phyloP scores from a whole-genome alignment of 2,113 vertebrate genomes.

The Quiscalus mexicanus region DNA sequence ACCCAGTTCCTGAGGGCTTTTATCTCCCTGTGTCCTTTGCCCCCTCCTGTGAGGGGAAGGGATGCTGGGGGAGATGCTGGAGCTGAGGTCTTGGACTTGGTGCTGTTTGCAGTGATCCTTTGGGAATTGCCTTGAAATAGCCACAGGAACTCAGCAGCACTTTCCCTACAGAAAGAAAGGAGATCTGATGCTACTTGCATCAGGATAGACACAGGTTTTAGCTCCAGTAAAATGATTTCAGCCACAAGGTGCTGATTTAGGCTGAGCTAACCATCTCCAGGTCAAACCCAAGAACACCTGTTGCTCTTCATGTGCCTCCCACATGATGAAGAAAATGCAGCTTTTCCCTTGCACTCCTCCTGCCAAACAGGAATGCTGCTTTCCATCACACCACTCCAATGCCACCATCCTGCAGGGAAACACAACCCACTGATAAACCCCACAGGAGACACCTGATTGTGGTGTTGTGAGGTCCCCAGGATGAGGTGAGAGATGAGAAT shows the following conservation, averaged over 20 bases:
- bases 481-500: too few relatives aligned
- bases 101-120: not conserved
- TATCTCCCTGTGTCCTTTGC: not conserved
- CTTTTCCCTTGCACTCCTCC: not conserved
- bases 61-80: not conserved
- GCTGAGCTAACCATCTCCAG: not conserved
- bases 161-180: not conserved
- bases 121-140: not conserved
- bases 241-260: not conserved
- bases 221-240: not conserved
- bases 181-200: not conserved
- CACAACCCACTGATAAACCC: too few relatives aligned
- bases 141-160: not conserved
- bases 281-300: rapidly evolving
- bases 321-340: not conserved
- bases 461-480: too few relatives aligned
- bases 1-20: not conserved
- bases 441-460: not conserved
- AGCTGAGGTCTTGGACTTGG: not conserved
- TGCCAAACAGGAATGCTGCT: not conserved
- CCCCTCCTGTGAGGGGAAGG: not conserved
- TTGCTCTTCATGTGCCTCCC: not conserved
- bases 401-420: not conserved
- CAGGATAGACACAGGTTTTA: not conserved
- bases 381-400: not conserved